These are phyloP conservation scores for Melipona quadrifasciata DNA, from an alignment of 1,140 invertebrate genomes.

Conservation along the genomic window DNA sequence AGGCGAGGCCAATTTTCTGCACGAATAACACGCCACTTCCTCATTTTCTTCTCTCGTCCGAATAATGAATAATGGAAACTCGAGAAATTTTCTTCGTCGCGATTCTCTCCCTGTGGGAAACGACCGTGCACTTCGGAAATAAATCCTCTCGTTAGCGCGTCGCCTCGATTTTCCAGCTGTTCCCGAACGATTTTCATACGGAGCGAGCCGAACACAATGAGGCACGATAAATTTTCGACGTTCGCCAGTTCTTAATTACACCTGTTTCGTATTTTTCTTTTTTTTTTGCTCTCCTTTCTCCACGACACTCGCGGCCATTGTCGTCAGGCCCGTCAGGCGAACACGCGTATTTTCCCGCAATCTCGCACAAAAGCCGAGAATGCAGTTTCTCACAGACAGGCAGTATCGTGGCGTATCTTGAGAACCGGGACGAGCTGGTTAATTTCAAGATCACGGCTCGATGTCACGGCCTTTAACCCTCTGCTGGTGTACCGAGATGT, in stretches of 20 bases:
- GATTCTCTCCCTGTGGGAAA: background rate
- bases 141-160: slow-evolving; percentile 14
- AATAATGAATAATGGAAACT: slow-evolving; percentile 4
- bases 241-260: slow-evolving; percentile 4
- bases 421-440: slow-evolving; percentile 67
- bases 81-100: slow-evolving; percentile 25
- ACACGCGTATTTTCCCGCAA: slow-evolving; percentile 50
- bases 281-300: background rate
- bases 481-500: background rate
- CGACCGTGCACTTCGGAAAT: background rate
- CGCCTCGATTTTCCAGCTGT: background rate
- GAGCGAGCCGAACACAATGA: background rate
- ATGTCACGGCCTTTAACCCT: slow-evolving; percentile 29
- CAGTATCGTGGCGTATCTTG: slow-evolving; percentile 47
- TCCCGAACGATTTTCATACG: background rate
- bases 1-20: background rate
- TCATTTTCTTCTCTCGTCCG: slow-evolving; percentile 20
- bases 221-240: background rate
- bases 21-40: slow-evolving; percentile 11
- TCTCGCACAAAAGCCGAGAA: slow-evolving; percentile 66
- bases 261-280: background rate
- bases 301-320: slow-evolving; percentile 11
- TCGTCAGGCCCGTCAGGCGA: background rate
- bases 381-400: slow-evolving; percentile 42
- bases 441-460: slow-evolving; percentile 76